phyloP scores from a whole-genome alignment of 2,797 vertebrate species.

The Clarias platycephalus region DNA sequence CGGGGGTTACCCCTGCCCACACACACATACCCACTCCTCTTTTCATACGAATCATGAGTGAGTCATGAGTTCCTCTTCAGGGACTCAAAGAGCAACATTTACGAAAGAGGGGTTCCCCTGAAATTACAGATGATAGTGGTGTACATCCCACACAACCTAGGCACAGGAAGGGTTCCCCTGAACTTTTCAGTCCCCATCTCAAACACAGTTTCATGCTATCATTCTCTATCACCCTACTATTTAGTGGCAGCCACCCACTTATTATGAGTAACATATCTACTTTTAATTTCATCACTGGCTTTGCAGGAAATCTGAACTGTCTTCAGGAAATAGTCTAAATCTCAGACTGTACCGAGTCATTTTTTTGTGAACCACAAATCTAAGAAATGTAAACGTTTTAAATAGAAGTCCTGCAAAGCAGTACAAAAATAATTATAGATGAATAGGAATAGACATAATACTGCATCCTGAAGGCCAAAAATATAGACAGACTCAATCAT shows the following conservation, averaged over 20 bases:
- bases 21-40: slow-evolving; percentile 63
- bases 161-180: slow-evolving; percentile 59
- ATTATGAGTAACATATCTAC: slow-evolving; percentile 37
- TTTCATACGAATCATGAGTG: slow-evolving; percentile 62
- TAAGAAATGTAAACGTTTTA: background rate
- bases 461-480: background rate
- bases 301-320: slow-evolving; percentile 44
- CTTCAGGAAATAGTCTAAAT: slow-evolving; percentile 12
- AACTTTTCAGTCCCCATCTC: slow-evolving; percentile 50
- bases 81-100: slow-evolving; percentile 50
- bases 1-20: slow-evolving; percentile 72
- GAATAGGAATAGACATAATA: background rate
- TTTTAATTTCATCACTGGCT: slow-evolving; percentile 46
- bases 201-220: slow-evolving; percentile 5
- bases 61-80: slow-evolving; percentile 53
- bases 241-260: slow-evolving; percentile 45
- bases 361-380: background rate
- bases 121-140: slow-evolving; percentile 55
- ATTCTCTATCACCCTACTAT: slow-evolving; percentile 30
- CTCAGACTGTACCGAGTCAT: slow-evolving; percentile 10
- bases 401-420: background rate
- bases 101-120: slow-evolving; percentile 71
- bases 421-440: background rate
- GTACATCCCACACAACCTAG: slow-evolving; percentile 43
- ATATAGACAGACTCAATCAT: background rate